Conservation (phyloP, 1,140 invertebrate genomes). For the Drosophila nigromelanica region DNA sequence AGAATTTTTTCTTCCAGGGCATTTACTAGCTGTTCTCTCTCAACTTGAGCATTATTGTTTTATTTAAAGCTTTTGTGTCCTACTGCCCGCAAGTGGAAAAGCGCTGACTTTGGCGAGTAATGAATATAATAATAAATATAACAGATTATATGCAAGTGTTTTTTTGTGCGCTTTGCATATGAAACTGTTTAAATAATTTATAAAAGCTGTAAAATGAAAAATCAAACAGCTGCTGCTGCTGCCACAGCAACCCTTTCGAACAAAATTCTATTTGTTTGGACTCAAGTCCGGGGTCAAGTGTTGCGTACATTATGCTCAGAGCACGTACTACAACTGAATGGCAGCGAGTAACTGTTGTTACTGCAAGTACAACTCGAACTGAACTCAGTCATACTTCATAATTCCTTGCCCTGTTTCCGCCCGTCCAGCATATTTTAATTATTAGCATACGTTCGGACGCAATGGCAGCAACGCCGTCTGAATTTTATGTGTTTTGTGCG, state of each 20-base stretch:
- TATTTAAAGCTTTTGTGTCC: background rate
- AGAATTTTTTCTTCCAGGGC: background rate
- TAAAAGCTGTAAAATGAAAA: slow-evolving; percentile 71
- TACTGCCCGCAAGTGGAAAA: slow-evolving; percentile 22
- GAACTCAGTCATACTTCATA: slow-evolving; percentile 64
- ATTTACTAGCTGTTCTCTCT: slow-evolving; percentile 40
- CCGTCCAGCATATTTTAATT: slow-evolving; percentile 63
- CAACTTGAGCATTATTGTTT: background rate
- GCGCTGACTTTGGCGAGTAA: slow-evolving; percentile 42
- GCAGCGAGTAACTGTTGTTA: slow-evolving; percentile 10
- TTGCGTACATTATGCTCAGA: slow-evolving; percentile 28
- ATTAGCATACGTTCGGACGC: slow-evolving; percentile 60
- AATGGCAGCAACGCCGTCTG: slow-evolving; percentile 28
- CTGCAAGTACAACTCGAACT: slow-evolving; percentile 31
- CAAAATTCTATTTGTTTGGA: slow-evolving; percentile 35
- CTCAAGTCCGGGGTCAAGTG: slow-evolving; percentile 32
- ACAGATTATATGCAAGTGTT: slow-evolving; percentile 51
- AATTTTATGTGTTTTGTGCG: slow-evolving; percentile 68
- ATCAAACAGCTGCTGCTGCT: slow-evolving; percentile 52
- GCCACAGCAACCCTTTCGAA: background rate
- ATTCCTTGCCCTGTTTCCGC: slow-evolving; percentile 24
- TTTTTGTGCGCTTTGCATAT: slow-evolving; percentile 42
- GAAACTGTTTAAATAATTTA: slow-evolving; percentile 77
- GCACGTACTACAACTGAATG: slow-evolving; percentile 52
- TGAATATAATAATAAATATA: slow-evolving; percentile 43